Evolutionary conservation across 2,888 invertebrate genomes (phyloP).

Genomic region (Machimus atricapillus): DNA sequence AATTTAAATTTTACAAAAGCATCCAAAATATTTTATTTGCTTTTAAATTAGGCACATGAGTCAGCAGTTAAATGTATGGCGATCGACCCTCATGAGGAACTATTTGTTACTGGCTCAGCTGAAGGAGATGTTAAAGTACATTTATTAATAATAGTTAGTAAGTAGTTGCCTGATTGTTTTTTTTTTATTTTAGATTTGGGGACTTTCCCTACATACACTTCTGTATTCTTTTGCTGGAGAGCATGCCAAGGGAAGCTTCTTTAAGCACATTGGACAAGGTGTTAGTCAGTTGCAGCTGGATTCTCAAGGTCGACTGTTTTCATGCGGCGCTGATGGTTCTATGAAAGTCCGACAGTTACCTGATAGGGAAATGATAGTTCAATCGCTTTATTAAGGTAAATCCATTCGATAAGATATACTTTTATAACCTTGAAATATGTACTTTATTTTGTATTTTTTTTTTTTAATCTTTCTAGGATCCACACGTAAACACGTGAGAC

Average conservation of each 20-base stretch:
- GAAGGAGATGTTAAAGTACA: slow-evolving; percentile 90
- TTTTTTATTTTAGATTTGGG: slow-evolving; percentile 80
- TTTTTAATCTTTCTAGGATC: neutral
- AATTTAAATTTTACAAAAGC: neutral
- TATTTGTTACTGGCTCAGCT: slow-evolving; percentile 94
- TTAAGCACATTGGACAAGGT: slow-evolving; percentile 96
- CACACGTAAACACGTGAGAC: neutral
- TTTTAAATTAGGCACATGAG: slow-evolving; percentile 78
- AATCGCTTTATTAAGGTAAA: slow-evolving; percentile 64
- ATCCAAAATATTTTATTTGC: neutral
- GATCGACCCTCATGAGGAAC: slow-evolving; percentile 93
- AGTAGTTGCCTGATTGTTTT: neutral
- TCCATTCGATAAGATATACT: neutral
- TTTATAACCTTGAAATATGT: neutral
- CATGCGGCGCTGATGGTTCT: slow-evolving; percentile 98
- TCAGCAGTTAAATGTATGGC: slow-evolving; percentile 94
- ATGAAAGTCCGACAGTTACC: slow-evolving; percentile 96
- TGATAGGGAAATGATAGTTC: slow-evolving; percentile 73
- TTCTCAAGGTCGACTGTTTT: slow-evolving; percentile 87
- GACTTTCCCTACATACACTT: slow-evolving; percentile 84
- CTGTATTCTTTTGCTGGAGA: slow-evolving; percentile 91
- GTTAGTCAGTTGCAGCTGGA: slow-evolving; percentile 96
- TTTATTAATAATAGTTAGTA: neutral
- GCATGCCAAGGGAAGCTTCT: slow-evolving; percentile 95
- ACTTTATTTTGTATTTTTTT: neutral